Conservation (phyloP, 1,140 invertebrate species). For the Wiebesia pumilae region DNA sequence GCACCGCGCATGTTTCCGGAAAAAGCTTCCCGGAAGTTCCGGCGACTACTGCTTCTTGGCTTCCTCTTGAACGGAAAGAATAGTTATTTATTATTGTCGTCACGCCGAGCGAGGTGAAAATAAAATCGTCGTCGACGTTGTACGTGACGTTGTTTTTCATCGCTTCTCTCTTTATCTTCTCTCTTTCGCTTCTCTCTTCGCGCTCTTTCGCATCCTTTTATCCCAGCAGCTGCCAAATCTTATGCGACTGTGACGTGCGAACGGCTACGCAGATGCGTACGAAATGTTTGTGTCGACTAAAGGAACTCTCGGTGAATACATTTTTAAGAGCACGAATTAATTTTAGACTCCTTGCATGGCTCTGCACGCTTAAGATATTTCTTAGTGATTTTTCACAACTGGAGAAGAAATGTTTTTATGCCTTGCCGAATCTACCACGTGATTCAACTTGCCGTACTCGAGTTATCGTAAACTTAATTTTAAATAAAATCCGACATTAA, state of each 20-base stretch:
- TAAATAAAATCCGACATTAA: neutral
- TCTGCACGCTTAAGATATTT: neutral
- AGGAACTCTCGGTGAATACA: no score
- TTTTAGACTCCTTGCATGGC: no score
- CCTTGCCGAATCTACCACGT: neutral
- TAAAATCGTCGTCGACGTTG: neutral
- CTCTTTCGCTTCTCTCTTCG: no score
- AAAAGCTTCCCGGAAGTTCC: slow-evolving; percentile 42
- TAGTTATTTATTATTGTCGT: slow-evolving; percentile 30
- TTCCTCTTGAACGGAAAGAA: slow-evolving; percentile 14
- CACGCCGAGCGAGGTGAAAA: neutral
- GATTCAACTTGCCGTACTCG: neutral
- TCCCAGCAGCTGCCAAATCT: neutral
- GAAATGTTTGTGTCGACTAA: no score
- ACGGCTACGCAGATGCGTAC: no score
- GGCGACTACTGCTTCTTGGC: neutral
- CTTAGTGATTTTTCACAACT: neutral
- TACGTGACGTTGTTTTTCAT: neutral
- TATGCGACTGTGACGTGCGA: neutral
- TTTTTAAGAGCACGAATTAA: no score
- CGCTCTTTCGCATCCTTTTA: neutral
- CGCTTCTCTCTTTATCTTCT: neutral
- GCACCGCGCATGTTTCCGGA: slow-evolving; percentile 26
- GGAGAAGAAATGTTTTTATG: neutral
- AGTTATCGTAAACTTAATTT: neutral